A percentile compares a stretch with the other conserved stretches of the same genome.
These are phyloP conservation scores for Drosophila orosa DNA, from an alignment of 1,140 invertebrate species.

Conservation along the genomic window DNA sequence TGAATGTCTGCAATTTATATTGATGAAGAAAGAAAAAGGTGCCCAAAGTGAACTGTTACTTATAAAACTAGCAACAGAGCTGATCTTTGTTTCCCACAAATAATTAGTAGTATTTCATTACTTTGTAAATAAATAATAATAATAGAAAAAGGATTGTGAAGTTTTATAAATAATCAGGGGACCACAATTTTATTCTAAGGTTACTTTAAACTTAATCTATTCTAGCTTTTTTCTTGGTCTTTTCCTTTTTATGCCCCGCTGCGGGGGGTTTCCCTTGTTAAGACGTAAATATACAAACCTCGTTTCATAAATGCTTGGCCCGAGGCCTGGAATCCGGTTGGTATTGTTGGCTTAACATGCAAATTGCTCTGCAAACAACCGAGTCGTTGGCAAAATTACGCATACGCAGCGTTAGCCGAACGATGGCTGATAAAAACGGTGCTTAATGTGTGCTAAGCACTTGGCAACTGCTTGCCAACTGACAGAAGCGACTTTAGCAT, in stretches of 20 bases:
- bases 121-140: neutral
- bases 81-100: neutral
- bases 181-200: neutral
- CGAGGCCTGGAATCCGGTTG: conserved; percentile 15
- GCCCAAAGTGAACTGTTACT: neutral
- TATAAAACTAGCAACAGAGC: neutral
- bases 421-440: conserved; percentile 62
- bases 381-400: conserved; percentile 58
- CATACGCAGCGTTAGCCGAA: conserved; percentile 63
- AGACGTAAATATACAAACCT: conserved; percentile 14
- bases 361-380: conserved; percentile 74
- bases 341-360: conserved; percentile 38
- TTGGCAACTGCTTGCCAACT: conserved; percentile 73
- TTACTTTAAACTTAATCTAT: neutral
- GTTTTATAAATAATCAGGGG: neutral
- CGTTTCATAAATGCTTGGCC: conserved; percentile 30
- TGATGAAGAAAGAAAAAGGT: conserved; percentile 5
- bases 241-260: neutral
- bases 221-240: conserved; percentile 6
- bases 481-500: conserved; percentile 53
- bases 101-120: neutral
- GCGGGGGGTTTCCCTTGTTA: neutral
- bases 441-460: conserved; percentile 65
- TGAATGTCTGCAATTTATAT: conserved; percentile 29
- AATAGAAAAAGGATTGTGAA: neutral